These are phyloP conservation scores for Panagrolaimus sp. DNA, from an alignment of 1,140 invertebrate species.

Conservation along the genomic window DNA sequence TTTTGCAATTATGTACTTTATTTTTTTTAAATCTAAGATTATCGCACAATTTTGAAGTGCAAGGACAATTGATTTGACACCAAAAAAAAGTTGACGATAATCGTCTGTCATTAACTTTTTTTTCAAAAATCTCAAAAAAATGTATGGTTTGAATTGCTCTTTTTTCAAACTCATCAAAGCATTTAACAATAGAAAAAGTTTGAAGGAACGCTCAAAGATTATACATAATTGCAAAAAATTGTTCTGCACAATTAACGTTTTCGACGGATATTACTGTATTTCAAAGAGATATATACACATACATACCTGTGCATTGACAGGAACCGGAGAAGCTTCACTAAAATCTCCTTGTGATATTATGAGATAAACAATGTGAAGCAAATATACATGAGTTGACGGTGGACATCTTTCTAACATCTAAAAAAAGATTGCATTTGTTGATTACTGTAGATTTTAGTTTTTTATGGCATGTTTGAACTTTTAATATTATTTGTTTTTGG, in stretches of 20 bases:
- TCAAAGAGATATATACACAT: neutral
- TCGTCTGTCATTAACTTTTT: too few relatives aligned
- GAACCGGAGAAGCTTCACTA: slow-evolving; percentile 72
- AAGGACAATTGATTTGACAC: neutral
- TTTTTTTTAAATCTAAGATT: slow-evolving; percentile 7
- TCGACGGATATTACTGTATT: too few relatives aligned
- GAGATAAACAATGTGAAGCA: slow-evolving; percentile 89
- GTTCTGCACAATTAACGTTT: too few relatives aligned
- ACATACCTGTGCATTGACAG: slow-evolving; percentile 77
- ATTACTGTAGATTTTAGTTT: slow-evolving; percentile 16
- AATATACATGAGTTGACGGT: slow-evolving; percentile 73
- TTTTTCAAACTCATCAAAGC: too few relatives aligned
- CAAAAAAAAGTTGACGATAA: too few relatives aligned
- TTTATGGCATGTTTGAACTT: slow-evolving; percentile 15
- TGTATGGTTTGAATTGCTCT: too few relatives aligned
- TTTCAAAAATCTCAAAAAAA: too few relatives aligned
- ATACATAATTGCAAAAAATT: too few relatives aligned
- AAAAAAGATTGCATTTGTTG: slow-evolving; percentile 19
- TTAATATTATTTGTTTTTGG: slow-evolving; percentile 19
- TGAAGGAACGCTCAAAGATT: too few relatives aligned
- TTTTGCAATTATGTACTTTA: too few relatives aligned
- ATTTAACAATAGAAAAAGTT: too few relatives aligned
- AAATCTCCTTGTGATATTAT: slow-evolving; percentile 93
- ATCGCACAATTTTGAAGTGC: neutral
- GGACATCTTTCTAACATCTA: slow-evolving; percentile 74